Conservation (phyloP, 2,888 invertebrate genomes). For the Andrena trimmerana region DNA sequence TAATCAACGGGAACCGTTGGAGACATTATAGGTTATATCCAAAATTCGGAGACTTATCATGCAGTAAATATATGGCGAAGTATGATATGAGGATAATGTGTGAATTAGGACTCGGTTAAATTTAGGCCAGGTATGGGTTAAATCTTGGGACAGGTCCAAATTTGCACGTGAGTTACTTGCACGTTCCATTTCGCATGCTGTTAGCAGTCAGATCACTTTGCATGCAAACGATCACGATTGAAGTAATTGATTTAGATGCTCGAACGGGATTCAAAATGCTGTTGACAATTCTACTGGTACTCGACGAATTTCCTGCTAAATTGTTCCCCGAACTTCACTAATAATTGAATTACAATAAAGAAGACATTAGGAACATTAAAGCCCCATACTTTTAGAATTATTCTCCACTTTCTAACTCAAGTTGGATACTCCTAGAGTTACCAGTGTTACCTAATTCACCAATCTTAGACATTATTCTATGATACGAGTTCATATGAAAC, state of each 20-base stretch:
- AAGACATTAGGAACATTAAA: not conserved
- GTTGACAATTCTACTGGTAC: constrained; percentile 19
- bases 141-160: constrained; percentile 54
- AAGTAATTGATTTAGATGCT: constrained; percentile 47
- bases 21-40: constrained; percentile 5
- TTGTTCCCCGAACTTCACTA: not conserved
- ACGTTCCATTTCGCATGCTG: constrained; percentile 48
- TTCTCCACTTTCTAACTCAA: no score
- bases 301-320: not conserved
- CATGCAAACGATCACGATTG: constrained; percentile 51
- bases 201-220: constrained; percentile 49
- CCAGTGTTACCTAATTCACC: no score
- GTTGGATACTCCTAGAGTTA: no score
- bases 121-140: constrained; percentile 34
- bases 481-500: no score
- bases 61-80: constrained; percentile 11
- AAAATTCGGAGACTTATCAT: constrained; percentile 16
- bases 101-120: constrained; percentile 40
- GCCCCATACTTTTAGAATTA: no score
- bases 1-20: not conserved
- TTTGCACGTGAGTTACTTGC: constrained; percentile 42
- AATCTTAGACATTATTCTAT: no score
- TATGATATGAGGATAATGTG: constrained; percentile 40
- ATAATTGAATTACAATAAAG: not conserved
- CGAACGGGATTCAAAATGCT: constrained; percentile 2